Evolutionary conservation across 2,113 vertebrate genomes (phyloP).

Genomic region (Suncus etruscus): DNA sequence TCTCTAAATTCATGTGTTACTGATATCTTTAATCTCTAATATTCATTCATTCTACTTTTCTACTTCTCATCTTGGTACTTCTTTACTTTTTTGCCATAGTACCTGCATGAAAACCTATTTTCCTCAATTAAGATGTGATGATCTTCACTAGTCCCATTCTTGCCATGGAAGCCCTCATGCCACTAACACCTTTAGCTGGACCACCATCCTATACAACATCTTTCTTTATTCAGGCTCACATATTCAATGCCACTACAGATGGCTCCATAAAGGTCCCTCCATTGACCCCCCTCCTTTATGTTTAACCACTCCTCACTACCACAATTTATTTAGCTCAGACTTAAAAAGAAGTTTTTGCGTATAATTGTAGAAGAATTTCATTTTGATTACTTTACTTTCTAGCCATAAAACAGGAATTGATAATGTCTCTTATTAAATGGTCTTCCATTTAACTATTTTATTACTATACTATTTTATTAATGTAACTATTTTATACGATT

Average conservation of each 20-base stretch:
- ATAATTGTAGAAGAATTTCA: not conserved
- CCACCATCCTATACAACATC: not conserved
- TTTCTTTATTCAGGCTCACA: not conserved
- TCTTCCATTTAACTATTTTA: not conserved
- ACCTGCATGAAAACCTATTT: not conserved
- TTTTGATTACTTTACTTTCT: not conserved
- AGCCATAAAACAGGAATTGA: too few species aligned
- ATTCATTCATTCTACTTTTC: not conserved
- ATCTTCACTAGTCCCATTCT: not conserved
- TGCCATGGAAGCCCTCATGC: not conserved
- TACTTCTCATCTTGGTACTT: not conserved
- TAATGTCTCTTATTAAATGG: not conserved
- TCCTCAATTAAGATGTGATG: too few species aligned
- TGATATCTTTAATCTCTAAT: not conserved
- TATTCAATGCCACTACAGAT: not conserved
- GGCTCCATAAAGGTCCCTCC: fast-evolving
- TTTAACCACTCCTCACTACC: fast-evolving
- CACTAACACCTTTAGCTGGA: not conserved
- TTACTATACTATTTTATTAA: not conserved
- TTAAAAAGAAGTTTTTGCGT: not conserved
- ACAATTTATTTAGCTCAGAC: not conserved
- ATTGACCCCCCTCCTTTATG: not conserved
- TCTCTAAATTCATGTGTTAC: not conserved
- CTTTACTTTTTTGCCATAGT: not conserved
- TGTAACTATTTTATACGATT: not conserved